These are phyloP conservation scores for Lasioglossum baleicum DNA, from an alignment of 1,140 invertebrate species.

Conservation along the genomic window DNA sequence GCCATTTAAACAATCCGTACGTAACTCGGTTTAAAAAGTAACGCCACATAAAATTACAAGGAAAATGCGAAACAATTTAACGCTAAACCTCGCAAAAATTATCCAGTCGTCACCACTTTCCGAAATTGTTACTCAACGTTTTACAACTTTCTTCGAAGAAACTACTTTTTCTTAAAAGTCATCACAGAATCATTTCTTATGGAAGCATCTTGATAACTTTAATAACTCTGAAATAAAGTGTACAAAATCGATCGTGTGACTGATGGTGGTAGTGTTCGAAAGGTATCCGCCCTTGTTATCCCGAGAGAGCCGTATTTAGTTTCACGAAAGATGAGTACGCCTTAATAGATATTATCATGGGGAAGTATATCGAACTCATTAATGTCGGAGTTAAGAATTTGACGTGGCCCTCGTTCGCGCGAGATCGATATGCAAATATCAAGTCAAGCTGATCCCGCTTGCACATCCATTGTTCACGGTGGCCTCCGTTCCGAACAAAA, in stretches of 20 bases:
- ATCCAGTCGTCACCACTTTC: too few relatives aligned
- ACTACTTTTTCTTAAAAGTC: too few relatives aligned
- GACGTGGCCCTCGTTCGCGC: too few relatives aligned
- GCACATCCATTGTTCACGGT: conserved; percentile 15
- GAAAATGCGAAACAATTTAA: background rate
- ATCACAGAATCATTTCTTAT: too few relatives aligned
- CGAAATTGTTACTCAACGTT: too few relatives aligned
- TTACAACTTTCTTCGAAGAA: too few relatives aligned
- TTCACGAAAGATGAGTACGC: background rate
- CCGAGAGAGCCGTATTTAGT: background rate
- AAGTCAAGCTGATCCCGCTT: background rate
- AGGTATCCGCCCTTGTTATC: background rate
- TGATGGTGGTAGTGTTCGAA: background rate
- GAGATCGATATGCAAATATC: conserved; percentile 34
- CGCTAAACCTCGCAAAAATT: too few relatives aligned
- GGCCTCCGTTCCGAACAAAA: conserved; percentile 20
- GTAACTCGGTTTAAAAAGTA: background rate
- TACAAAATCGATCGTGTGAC: too few relatives aligned
- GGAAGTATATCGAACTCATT: conserved; percentile 8
- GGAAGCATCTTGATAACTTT: too few relatives aligned
- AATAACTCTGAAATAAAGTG: too few relatives aligned
- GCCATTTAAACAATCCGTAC: too few relatives aligned
- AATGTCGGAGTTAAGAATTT: background rate
- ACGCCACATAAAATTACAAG: background rate
- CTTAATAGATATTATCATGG: background rate